Evolutionary conservation across 1,140 invertebrate species (phyloP), one percentile per base, ranked within the genome.

Genomic region (Eulimnadia texana): DNA sequence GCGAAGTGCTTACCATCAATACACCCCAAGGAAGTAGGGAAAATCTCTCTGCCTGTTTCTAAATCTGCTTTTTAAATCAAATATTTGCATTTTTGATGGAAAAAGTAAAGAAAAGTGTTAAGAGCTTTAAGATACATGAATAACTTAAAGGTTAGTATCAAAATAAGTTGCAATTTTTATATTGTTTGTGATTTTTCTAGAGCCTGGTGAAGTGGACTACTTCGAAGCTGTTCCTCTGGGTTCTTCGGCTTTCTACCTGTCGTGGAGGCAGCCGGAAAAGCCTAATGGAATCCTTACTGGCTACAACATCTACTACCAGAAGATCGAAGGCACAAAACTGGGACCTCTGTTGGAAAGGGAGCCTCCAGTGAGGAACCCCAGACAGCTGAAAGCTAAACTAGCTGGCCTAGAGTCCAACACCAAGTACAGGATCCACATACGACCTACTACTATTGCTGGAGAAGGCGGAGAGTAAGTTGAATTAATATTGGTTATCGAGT

Each of bases 281-380:
- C 84, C 90, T 19, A 99, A 99, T 75, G 96, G 96, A 24, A 80
- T 87, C 62, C 73, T 98, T 0, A 93, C 84, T 1, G 93, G 93
- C 9, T 98, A 98, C 72, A 85, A 86, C 70, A 88, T 98, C 67
- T 90, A 86, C 70, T 95, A 92, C 72, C 82, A 89, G 69, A 79
- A 83, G 67, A 86, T 95, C 0, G 81, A 82, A 52, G 82, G 82
- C 33, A 87, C 84, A 0, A 76, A 77, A 70, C 75, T 90, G 0
- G 72, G 75, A 55, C 77, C 82, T 3, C 69, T 82, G 29, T 75
- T 83, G 42, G 84, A 90, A 70, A 78, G 88, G 63, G 79, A 83
- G 66, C 85, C 87, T 22, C 79, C 83, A 47, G 87, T 96, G 64
- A 75, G 66, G 9, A 81, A 95, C 74, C 84, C 89, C 0, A 79